phyloP scores from a whole-genome alignment of 2,797 vertebrate species.

The Gallinago solitaria region DNA sequence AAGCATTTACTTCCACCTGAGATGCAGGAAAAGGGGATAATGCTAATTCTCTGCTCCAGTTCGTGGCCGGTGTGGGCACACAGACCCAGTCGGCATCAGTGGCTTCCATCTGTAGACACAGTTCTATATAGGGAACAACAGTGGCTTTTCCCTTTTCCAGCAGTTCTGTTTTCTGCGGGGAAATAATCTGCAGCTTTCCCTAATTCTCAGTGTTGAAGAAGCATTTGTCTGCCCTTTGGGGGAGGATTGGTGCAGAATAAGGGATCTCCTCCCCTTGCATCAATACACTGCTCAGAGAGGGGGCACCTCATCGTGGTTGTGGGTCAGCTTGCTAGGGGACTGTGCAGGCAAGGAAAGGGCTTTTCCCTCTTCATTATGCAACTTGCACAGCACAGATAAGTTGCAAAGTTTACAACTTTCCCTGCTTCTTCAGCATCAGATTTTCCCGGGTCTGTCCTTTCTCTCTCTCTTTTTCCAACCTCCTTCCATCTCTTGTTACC shows the following conservation, averaged over 20 bases:
- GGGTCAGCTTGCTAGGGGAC: neutral
- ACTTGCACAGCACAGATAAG: neutral
- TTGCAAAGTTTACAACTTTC: conserved; percentile 31
- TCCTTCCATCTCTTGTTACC: conserved; percentile 70
- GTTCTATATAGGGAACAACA: neutral
- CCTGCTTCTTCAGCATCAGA: neutral
- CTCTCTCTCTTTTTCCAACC: neutral
- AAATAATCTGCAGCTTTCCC: neutral
- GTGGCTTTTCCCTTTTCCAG: neutral
- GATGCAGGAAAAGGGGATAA: neutral
- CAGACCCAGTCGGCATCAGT: fast-evolving
- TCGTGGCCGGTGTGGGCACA: neutral
- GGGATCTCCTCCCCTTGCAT: neutral
- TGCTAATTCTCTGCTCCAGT: neutral
- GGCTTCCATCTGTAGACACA: neutral
- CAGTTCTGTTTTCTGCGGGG: neutral
- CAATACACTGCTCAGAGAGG: neutral
- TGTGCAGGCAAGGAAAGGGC: neutral
- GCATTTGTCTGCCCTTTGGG: neutral
- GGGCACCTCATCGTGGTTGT: neutral
- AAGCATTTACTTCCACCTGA: neutral
- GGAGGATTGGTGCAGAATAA: neutral
- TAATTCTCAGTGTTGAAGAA: neutral
- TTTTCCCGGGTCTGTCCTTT: neutral
- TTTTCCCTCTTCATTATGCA: neutral